These are phyloP conservation scores for Panthera leo DNA, from an alignment of 2,113 vertebrate genomes.

Conservation along the genomic window DNA sequence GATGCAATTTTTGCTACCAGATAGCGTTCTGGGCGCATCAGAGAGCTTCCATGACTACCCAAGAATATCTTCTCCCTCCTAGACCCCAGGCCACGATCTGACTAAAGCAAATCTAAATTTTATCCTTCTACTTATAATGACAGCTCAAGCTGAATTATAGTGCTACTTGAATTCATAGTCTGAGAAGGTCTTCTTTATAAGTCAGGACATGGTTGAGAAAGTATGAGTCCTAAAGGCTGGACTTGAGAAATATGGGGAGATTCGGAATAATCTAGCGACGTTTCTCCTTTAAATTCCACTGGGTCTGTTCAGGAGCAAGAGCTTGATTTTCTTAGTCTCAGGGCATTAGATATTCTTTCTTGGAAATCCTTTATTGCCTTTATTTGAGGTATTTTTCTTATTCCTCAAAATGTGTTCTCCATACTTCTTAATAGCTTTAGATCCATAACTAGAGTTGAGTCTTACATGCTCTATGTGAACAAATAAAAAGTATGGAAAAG, in stretches of 20 bases:
- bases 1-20: not conserved
- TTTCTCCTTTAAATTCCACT: not conserved
- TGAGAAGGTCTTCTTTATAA: not conserved
- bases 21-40: not conserved
- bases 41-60: not conserved
- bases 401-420: not conserved
- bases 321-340: not conserved
- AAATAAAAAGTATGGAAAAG: not conserved
- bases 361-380: not conserved
- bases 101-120: not conserved
- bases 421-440: not conserved
- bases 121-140: not conserved
- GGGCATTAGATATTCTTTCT: not conserved
- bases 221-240: not conserved
- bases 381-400: not conserved
- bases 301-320: not conserved
- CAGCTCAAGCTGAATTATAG: not conserved
- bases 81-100: not conserved
- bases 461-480: not conserved
- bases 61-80: not conserved
- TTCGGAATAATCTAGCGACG: not conserved
- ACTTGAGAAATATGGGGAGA: not conserved
- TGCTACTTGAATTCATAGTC: not conserved
- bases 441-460: not conserved
- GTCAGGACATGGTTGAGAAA: not conserved